Base-by-base conservation (phyloP, 2,113 vertebrate species). In the Pardalotus punctatus region DNA sequence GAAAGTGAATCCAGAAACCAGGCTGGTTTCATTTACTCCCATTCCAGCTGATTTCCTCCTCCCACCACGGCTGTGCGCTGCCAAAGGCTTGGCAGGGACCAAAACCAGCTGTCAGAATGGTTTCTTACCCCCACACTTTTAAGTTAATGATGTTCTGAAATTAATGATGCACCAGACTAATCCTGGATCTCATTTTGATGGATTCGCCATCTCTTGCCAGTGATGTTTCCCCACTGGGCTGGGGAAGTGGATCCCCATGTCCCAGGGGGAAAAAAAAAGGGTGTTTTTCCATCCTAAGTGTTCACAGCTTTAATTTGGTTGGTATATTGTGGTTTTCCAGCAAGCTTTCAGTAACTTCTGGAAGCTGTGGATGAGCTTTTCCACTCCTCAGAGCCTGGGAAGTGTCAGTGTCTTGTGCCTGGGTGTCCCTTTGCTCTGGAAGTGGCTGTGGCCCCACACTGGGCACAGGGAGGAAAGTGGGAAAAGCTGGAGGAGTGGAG, bases 1-100 rank as follows among this genome's bases (percentile, higher is more conserved):
- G 88, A 97, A 97, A 97, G 97, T 67, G 93, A 94, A 95, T 96
- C 79, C 95, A 97, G 97, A 95, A 97, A 91, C 94, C 95, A 96
- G 96, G 10, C 66, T 96, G 97, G 97, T 97, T 98, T 97, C 95
- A 85, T 94, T 97, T 97, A 93, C 93, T 94, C 35, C 96, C 91
- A 85, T 97, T 95, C 82, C 69, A 96, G 93, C 91, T 95, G 83
- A 93, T 97, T 97, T 96, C 97, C 97, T 95, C 53, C 93, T 81
- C 81, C 87, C 79, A 11, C 6, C 11, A 57, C 65, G 65, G 45
- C 96, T 90, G 66, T 86, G 96, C 96, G 51, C 81, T 73, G 66
- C 90, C 88, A 64, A 60, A 62, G 83, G 91, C 94, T 97, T 97
- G 97, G 96, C 96, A 96, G 73, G 92, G 94, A 96, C 88, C 88